Conservation (phyloP, 2,113 vertebrate genomes). For the Progne subis region DNA sequence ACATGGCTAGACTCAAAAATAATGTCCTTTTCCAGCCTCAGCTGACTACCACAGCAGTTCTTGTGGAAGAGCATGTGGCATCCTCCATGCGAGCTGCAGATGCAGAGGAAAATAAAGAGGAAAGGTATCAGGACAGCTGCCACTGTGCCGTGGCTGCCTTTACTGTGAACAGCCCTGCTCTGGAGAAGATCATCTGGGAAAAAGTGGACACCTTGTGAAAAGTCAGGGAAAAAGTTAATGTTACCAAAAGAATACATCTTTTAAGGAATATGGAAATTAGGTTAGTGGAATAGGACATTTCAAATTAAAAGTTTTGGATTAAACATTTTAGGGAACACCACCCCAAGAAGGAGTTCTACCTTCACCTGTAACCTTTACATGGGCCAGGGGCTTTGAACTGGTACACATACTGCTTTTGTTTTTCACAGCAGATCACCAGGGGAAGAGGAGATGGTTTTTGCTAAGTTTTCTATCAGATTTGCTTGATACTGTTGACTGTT, state of each 20-base stretch:
- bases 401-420: neutral
- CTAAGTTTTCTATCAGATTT: neutral
- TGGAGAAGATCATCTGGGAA: neutral
- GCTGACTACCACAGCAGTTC: neutral
- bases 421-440: neutral
- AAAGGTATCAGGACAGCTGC: neutral
- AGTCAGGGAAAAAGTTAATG: neutral
- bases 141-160: rapidly evolving
- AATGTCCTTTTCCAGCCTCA: neutral
- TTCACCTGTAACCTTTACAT: neutral
- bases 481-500: neutral
- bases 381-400: neutral
- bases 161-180: neutral
- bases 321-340: neutral
- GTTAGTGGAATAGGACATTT: neutral
- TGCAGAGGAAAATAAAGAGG: neutral
- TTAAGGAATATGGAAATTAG: neutral
- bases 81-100: neutral
- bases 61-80: neutral
- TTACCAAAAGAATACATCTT: neutral
- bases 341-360: neutral
- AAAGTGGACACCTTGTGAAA: neutral
- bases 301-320: neutral
- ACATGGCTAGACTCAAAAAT: neutral
- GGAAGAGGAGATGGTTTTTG: neutral